Base-by-base conservation (phyloP, 2,888 invertebrate species). In the Drosophila kambysellisi region DNA sequence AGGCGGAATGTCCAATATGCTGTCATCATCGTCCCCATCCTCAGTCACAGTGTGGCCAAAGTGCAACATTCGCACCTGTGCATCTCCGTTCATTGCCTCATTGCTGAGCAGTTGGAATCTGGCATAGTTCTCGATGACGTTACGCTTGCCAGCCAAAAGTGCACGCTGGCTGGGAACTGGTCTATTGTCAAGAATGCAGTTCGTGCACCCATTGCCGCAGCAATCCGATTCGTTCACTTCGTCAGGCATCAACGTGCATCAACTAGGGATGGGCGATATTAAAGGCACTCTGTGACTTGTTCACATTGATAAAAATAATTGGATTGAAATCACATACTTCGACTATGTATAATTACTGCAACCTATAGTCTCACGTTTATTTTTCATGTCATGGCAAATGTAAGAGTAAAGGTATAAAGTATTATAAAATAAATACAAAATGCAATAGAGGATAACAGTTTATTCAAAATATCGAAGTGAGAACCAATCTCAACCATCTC, bases 161-260 rank as follows among this genome's bases (percentile, higher is more conserved):
- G 76, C 70, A 29, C 70, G 76, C 7, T 60, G 56, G 33, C 79
- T 90, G 3, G 72, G 67, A 52, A 67, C 66, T 11, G 89, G 83
- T 35, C 84, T 85, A 20, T 90, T 74, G 67, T 93, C 86, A 32
- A 93, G 74, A 50, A 93, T 87, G 74, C 93, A 93, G 73, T 92
- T 92, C 5, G 88, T 85, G 83, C 93, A 93, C 4, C 93, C 93
- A 86, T 93, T 93, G 41, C 93, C 92, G 60, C 93, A 93, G 43
- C 93, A 93, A 51, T 93, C 93, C 43, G 72, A 88, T 68, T 88
- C 85, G 54, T 67, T 64, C 29, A 80, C 50, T 48, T 69, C 81
- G 68, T 37, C 33, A 35, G 61, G n/a, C 78, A 78, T 80, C n/a
- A n/a, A n/a, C n/a, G 29, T 43, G 52, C 53, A 37, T 32, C 5